Conservation (phyloP, 2,797 vertebrate genomes). For the Syngnathus rostellatus region DNA sequence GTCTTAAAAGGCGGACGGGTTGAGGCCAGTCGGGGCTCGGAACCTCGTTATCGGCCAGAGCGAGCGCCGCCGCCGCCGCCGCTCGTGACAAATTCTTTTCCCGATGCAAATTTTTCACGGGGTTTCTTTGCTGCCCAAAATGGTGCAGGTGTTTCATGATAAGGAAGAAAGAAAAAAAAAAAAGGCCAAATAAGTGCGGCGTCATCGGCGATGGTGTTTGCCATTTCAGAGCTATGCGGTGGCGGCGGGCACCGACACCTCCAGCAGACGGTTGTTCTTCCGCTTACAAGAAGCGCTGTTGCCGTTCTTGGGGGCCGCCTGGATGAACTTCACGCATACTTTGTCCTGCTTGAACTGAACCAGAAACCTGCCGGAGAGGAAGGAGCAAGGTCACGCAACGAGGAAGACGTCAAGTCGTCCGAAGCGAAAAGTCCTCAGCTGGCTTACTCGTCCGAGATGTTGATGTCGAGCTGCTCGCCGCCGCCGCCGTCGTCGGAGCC, state of each 20-base stretch:
- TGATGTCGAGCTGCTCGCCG: slow-evolving; percentile 77
- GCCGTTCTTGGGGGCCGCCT: slow-evolving; percentile 82
- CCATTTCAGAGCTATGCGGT: slow-evolving; percentile 29
- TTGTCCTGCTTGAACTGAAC: slow-evolving; percentile 97
- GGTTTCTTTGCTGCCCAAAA: slow-evolving; percentile 35
- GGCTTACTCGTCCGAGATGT: slow-evolving; percentile 95
- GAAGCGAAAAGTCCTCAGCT: neutral
- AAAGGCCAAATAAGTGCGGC: slow-evolving; percentile 73
- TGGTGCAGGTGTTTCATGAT: slow-evolving; percentile 29
- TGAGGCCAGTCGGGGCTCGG: slow-evolving; percentile 28
- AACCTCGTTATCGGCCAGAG: slow-evolving; percentile 25
- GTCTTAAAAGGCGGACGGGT: slow-evolving; percentile 30
- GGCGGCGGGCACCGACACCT: slow-evolving; percentile 87
- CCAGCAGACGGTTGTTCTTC: slow-evolving; percentile 96
- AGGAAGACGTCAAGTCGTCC: too few species aligned
- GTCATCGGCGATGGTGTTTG: slow-evolving; percentile 37
- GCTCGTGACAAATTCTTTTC: slow-evolving; percentile 7
- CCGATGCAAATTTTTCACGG: slow-evolving; percentile 37
- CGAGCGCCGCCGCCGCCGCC: slow-evolving; percentile 20
- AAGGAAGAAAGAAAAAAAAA: slow-evolving; percentile 33
- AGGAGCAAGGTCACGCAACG: neutral
- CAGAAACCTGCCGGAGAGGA: slow-evolving; percentile 75
- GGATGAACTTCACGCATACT: slow-evolving; percentile 97
- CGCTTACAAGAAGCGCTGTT: slow-evolving; percentile 87
- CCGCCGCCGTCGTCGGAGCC: slow-evolving; percentile 75